phyloP scores from a whole-genome alignment of 2,113 vertebrate species.

The Odontophorus gujanensis region DNA sequence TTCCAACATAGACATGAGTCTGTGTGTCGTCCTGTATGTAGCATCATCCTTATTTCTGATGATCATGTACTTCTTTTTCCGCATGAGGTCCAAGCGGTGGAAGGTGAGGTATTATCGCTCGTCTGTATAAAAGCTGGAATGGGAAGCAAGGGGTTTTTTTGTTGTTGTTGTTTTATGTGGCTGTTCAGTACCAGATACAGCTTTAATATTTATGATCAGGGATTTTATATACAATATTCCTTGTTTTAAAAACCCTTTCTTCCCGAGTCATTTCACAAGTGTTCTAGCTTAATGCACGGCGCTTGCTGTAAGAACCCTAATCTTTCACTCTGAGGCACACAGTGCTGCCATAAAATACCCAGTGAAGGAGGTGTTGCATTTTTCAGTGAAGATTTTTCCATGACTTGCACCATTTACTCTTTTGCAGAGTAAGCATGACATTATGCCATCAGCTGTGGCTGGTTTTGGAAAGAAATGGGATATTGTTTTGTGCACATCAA shows the following conservation, averaged over 20 bases:
- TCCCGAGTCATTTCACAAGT: background rate
- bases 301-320: background rate
- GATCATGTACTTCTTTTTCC: constrained; percentile 96
- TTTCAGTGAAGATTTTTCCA: background rate
- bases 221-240: constrained; percentile 60
- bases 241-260: background rate
- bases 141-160: background rate
- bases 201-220: constrained; percentile 68
- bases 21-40: constrained; percentile 90
- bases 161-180: background rate
- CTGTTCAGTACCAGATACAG: constrained; percentile 14
- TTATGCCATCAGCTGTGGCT: background rate
- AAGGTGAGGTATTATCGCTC: constrained; percentile 78
- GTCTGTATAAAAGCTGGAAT: constrained; percentile 72
- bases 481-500: background rate
- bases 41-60: constrained; percentile 90
- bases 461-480: background rate
- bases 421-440: constrained; percentile 18
- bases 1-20: constrained; percentile 94
- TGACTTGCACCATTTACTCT: background rate
- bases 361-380: background rate
- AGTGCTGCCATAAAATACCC: background rate
- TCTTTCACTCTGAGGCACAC: background rate
- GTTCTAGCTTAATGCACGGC: background rate
- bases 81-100: constrained; percentile 86